Evolutionary conservation across 1,140 invertebrate genomes (phyloP).

Genomic region (Sinella curviseta): DNA sequence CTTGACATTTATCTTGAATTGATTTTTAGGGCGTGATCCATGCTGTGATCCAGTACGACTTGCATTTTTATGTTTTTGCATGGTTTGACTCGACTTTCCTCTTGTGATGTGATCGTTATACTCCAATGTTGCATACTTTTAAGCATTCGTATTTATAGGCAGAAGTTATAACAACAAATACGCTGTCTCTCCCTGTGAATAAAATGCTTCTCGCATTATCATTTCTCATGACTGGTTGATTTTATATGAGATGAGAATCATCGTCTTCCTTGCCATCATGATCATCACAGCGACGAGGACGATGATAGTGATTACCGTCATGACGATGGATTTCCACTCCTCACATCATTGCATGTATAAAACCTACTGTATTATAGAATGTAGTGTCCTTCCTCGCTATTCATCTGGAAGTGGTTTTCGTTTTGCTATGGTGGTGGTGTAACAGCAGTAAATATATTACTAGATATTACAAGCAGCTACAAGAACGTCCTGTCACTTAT

Average conservation of each 20-base stretch:
- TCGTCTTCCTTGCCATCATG: too few relatives aligned
- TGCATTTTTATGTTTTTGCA: slow-evolving; percentile 15
- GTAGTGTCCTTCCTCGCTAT: not conserved
- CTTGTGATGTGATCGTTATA: not conserved
- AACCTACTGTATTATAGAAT: too few relatives aligned
- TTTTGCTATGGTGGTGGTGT: too few relatives aligned
- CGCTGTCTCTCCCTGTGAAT: too few relatives aligned
- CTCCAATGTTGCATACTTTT: too few relatives aligned
- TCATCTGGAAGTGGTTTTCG: not conserved
- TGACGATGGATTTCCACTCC: slow-evolving; percentile 1
- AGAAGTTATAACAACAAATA: too few relatives aligned
- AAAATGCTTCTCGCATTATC: not conserved
- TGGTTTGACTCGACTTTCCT: slow-evolving; percentile 9
- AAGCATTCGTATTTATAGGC: too few relatives aligned
- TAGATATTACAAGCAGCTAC: too few relatives aligned
- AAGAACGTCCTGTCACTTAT: too few relatives aligned
- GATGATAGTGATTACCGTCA: too few relatives aligned
- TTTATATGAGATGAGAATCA: slow-evolving; percentile 7
- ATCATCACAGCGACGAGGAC: too few relatives aligned
- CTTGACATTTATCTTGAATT: slow-evolving; percentile 18
- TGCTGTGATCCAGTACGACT: slow-evolving; percentile 7
- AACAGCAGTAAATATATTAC: too few relatives aligned
- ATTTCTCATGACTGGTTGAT: slow-evolving; percentile 8
- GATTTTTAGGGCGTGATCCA: slow-evolving; percentile 16
- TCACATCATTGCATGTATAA: slow-evolving; percentile 17